A percentile compares a stretch with the other conserved stretches of the same genome.
Conservation (phyloP, 2,113 vertebrate species). For the Tragelaphus strepsiceros region DNA sequence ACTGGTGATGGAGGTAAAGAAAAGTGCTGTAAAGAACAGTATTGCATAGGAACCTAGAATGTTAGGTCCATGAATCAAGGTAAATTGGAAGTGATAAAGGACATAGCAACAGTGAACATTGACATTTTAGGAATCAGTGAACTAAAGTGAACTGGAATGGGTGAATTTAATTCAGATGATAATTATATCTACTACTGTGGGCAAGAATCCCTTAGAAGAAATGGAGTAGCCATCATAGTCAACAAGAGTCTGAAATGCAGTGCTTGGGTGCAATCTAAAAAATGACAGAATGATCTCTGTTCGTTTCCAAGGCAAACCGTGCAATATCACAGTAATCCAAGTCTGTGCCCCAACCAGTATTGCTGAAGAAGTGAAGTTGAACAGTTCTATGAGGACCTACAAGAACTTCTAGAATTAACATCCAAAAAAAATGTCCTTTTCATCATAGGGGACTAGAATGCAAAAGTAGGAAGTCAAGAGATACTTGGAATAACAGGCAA, state of each 20-base stretch:
- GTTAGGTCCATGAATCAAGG: neutral
- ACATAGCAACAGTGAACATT: neutral
- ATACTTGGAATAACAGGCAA: neutral
- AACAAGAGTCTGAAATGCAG: neutral
- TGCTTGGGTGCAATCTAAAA: neutral
- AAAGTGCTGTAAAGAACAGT: neutral
- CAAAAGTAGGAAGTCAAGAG: neutral
- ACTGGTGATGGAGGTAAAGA: neutral
- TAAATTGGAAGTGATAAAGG: neutral
- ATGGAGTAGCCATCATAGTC: neutral
- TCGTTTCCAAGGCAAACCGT: neutral
- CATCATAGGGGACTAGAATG: neutral
- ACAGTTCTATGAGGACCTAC: neutral
- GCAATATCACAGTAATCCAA: neutral
- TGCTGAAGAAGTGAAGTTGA: neutral
- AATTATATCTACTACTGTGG: neutral
- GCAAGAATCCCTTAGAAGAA: neutral
- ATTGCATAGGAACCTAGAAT: neutral
- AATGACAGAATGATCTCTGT: neutral
- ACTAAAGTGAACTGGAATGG: neutral
- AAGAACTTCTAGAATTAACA: neutral
- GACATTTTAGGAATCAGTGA: neutral
- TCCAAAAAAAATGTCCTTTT: neutral
- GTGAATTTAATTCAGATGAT: neutral
- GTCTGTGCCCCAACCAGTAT: neutral